A percentile compares a stretch with the other conserved stretches of the same genome.
Evolutionary conservation across 2,888 invertebrate genomes (phyloP).

Genomic region (Amblyteles armatorius): DNA sequence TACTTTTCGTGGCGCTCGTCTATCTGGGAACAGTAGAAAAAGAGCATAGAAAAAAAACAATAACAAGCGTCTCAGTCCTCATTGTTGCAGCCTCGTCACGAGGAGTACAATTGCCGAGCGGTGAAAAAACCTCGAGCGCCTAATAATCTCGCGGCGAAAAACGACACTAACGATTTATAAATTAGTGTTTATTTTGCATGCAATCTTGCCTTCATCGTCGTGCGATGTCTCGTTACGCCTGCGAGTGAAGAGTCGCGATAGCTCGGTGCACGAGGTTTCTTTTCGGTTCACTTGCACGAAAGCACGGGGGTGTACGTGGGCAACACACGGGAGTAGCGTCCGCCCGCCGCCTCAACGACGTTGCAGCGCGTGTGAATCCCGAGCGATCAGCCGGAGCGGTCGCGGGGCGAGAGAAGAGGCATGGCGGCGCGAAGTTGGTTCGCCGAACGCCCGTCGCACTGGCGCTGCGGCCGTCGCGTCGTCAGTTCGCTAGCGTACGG

Average conservation of each 20-base stretch:
- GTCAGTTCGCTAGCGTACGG: slow-evolving; percentile 81
- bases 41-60: no score
- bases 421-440: slow-evolving; percentile 72
- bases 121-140: no score
- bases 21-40: no score
- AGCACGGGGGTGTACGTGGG: slow-evolving; percentile 50
- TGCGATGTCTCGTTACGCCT: not conserved
- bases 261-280: not conserved
- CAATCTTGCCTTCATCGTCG: no score
- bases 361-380: slow-evolving; percentile 41
- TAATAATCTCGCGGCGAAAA: no score
- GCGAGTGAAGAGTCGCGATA: no score
- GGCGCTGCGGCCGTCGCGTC: slow-evolving; percentile 78
- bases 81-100: no score
- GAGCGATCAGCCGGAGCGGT: not conserved
- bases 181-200: no score
- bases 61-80: no score
- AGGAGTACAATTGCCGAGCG: no score
- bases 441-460: slow-evolving; percentile 75
- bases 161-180: no score
- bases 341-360: slow-evolving; percentile 25
- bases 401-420: slow-evolving; percentile 55
- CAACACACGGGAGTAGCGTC: slow-evolving; percentile 13
- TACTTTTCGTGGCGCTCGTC: no score
- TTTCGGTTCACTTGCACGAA: slow-evolving; percentile 23